Evolutionary conservation across 2,797 vertebrate species (phyloP).

Genomic region (Thaleichthys pacificus): DNA sequence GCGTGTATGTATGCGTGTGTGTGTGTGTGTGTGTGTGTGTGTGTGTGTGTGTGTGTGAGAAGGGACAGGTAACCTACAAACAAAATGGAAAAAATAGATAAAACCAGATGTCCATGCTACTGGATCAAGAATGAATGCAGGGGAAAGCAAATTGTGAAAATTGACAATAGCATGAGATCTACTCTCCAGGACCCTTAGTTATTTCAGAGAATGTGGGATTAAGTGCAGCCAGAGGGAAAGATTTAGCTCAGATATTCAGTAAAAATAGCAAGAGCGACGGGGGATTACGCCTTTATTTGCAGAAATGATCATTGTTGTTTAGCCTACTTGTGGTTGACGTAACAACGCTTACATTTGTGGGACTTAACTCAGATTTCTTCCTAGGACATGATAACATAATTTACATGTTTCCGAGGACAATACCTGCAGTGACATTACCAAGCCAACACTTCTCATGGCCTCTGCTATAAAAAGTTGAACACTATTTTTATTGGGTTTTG

Average conservation of each 20-base stretch:
- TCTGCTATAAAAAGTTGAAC: not conserved
- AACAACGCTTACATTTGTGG: conserved; percentile 52
- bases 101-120: too few relatives aligned
- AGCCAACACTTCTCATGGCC: not conserved
- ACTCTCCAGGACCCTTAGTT: conserved; percentile 29
- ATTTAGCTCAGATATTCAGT: conserved; percentile 52
- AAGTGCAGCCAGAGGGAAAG: conserved; percentile 51
- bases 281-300: conserved; percentile 54
- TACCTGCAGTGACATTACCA: conserved; percentile 14
- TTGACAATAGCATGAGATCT: conserved; percentile 40
- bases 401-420: conserved; percentile 47
- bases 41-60: not conserved
- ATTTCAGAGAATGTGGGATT: conserved; percentile 60
- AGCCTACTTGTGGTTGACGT: conserved; percentile 17
- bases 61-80: not conserved
- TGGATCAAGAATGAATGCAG: conserved; percentile 33
- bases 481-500: conserved; percentile 32
- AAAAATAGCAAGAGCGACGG: conserved; percentile 46
- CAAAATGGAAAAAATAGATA: not conserved
- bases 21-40: too few relatives aligned
- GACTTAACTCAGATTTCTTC: conserved; percentile 33
- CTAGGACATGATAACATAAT: conserved; percentile 40
- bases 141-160: conserved; percentile 38
- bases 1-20: too few relatives aligned
- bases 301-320: conserved; percentile 36